Conservation (phyloP, 2,797 vertebrate genomes). For the Allobates femoralis region DNA sequence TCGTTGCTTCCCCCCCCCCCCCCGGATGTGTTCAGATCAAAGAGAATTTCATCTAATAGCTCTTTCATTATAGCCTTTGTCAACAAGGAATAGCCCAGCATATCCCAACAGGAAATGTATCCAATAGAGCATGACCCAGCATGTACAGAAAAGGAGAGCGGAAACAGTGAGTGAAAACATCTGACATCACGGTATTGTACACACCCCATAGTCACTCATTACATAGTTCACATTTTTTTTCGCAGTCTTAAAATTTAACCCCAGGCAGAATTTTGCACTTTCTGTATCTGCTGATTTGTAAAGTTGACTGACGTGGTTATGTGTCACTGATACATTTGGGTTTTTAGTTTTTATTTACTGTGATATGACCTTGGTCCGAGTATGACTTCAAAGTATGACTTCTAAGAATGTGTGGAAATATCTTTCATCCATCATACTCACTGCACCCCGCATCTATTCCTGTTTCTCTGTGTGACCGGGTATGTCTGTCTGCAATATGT, state of each 20-base stretch:
- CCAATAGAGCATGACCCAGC: background rate
- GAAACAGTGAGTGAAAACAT: background rate
- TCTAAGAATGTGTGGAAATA: too few relatives aligned
- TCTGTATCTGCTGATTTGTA: background rate
- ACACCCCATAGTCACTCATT: background rate
- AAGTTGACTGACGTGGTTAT: background rate
- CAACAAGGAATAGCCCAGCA: too few relatives aligned
- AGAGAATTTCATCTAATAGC: background rate
- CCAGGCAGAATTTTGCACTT: background rate
- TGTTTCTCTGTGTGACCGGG: too few relatives aligned
- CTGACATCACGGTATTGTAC: conserved; percentile 6
- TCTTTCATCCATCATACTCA: too few relatives aligned
- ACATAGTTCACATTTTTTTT: conserved; percentile 2
- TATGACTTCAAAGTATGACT: too few relatives aligned
- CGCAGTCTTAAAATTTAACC: background rate
- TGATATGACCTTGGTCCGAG: too few relatives aligned
- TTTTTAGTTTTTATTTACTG: too few relatives aligned
- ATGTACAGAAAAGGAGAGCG: background rate
- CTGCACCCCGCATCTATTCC: too few relatives aligned
- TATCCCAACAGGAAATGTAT: background rate
- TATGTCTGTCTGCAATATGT: too few relatives aligned
- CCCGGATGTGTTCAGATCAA: background rate
- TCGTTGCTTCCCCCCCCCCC: too few relatives aligned
- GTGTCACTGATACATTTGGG: too few relatives aligned
- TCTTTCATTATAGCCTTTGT: too few relatives aligned